Base-by-base conservation (phyloP, 2,888 invertebrate species). In the Spodoptera littoralis region DNA sequence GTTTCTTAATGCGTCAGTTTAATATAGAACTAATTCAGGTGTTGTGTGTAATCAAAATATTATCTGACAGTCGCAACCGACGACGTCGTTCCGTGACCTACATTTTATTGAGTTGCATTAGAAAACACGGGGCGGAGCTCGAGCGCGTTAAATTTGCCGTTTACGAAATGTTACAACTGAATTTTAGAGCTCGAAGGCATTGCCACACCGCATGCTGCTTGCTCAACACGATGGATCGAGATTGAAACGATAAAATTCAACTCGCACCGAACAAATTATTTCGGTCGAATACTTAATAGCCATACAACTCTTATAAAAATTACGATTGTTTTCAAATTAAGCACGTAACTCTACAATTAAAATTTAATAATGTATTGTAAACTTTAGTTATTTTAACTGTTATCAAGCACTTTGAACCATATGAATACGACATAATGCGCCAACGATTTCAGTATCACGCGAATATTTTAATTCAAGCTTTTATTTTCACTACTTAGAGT, bases 131-230 rank as follows among this genome's bases (percentile, higher is more conserved):
- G 90, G 90, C 92, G 89, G 90, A 86, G 87, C 89, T 87, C 90
- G 87, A 88, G 89, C 89, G 92, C 89, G 90, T 90, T 91, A 90
- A 92, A 92, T 92, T 93, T 89, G 90, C 90, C 88, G 92, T 93
- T 94, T 93, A 92, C 94, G 91, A 94, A 94, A 93, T 89, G 89
- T 90, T 91, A 91, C 89, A 90, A 91, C 90, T 91, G 88, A 93
- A 93, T 93, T 93, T 92, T 90, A 90, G 91, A 92, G 88, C 90
- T 90, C 83, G 77, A 75, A 85, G 88, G 79, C 86, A 89, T 93
- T 92, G 90, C 93, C 86, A 87, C 92, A 92, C 84, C 77, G 86
- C 83, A 70, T 77, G 82, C 82, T 76, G 87, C 87, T 93, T 93
- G 88, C 93, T 88, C 88, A 92, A 93, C 88, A 80, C 83, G 80